phyloP scores from a whole-genome alignment of 2,113 vertebrate genomes.

The Rhagologus leucostigma region DNA sequence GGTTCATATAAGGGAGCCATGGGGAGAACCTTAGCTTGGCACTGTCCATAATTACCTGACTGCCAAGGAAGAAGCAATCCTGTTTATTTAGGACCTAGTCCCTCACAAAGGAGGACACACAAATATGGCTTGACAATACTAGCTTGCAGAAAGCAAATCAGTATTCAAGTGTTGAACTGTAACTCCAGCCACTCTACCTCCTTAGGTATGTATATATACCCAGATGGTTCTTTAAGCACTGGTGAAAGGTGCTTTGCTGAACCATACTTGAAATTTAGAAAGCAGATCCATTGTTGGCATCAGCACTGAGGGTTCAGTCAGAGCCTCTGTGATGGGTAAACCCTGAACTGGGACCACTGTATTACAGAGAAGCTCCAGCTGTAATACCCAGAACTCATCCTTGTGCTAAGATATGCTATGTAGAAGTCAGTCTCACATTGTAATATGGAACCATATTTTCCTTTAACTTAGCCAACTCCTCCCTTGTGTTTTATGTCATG shows the following conservation, averaged over 20 bases:
- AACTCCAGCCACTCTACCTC: background rate
- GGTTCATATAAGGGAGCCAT: background rate
- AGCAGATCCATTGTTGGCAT: background rate
- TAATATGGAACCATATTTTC: background rate
- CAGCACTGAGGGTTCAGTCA: background rate
- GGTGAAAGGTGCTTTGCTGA: background rate
- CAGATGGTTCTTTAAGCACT: background rate
- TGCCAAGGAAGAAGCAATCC: background rate
- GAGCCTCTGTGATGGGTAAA: background rate
- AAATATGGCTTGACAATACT: background rate
- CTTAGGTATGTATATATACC: background rate
- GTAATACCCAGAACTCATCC: background rate
- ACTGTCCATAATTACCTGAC: background rate
- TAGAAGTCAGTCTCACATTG: background rate
- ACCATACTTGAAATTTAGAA: background rate
- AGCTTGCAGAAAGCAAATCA: background rate
- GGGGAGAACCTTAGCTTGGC: background rate
- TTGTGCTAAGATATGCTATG: background rate
- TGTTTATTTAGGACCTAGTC: background rate
- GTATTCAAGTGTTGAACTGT: background rate
- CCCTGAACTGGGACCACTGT: background rate
- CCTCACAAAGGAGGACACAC: background rate
- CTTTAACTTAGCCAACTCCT: background rate
- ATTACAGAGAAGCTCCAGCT: background rate
- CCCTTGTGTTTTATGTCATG: background rate